These are phyloP conservation scores for Speoplatyrhinus poulsoni DNA, from an alignment of 2,113 vertebrate genomes.

Conservation along the genomic window DNA sequence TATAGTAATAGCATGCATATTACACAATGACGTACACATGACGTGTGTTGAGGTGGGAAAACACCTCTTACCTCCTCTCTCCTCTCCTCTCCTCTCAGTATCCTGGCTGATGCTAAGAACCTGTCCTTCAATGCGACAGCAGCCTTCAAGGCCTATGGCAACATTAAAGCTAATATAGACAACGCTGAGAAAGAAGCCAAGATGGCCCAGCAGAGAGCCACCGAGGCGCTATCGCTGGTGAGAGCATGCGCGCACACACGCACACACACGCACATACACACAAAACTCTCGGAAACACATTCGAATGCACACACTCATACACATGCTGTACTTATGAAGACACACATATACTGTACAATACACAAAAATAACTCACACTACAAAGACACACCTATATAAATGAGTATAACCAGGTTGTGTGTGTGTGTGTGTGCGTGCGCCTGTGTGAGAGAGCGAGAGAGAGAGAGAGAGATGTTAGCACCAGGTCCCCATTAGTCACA, in stretches of 20 bases:
- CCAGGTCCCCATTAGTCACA: conserved; percentile 52
- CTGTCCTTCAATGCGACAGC: conserved; percentile 96
- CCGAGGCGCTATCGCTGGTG: conserved; percentile 87
- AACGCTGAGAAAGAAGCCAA: conserved; percentile 89
- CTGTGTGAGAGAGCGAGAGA: neutral
- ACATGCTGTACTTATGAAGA: neutral
- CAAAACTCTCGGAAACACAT: neutral
- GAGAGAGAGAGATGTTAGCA: conserved; percentile 26
- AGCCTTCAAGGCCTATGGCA: conserved; percentile 95
- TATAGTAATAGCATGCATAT: no score
- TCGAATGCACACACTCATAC: conserved; percentile 9
- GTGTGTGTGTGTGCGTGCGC: neutral
- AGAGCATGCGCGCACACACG: conserved; percentile 44
- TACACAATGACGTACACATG: no score
- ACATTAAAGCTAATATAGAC: conserved; percentile 89
- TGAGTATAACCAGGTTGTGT: neutral
- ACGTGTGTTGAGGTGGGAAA: no score
- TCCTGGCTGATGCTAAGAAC: conserved; percentile 93
- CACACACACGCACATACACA: neutral
- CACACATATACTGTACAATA: neutral
- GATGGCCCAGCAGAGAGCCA: conserved; percentile 82
- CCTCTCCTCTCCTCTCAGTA: conserved; percentile 75
- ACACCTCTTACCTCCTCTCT: neutral
- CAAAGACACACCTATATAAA: neutral
- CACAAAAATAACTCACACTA: conserved; percentile 2